Evolutionary conservation across 2,888 invertebrate species (phyloP).

Genomic region (Crocallis elinguaria): DNA sequence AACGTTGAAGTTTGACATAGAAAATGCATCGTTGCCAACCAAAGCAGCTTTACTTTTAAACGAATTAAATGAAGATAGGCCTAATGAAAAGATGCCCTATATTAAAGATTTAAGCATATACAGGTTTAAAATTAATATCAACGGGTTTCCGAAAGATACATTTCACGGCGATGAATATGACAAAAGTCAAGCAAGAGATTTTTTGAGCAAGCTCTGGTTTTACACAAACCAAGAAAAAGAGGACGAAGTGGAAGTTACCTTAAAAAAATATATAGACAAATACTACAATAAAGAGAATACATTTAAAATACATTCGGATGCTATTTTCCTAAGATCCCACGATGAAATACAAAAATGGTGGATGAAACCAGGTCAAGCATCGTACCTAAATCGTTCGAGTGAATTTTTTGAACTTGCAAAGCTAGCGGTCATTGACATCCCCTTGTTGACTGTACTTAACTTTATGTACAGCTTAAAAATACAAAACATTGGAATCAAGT

Average conservation of each 20-base stretch:
- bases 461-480: constrained; percentile 47
- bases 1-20: constrained; percentile 41
- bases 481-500: constrained; percentile 44
- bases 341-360: constrained; percentile 60
- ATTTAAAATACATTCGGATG: constrained; percentile 51
- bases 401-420: constrained; percentile 48
- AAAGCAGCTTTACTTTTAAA: constrained; percentile 42
- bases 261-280: constrained; percentile 47
- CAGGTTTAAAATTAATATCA: constrained; percentile 42
- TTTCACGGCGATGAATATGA: constrained; percentile 46
- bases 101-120: constrained; percentile 29
- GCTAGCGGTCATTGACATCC: constrained; percentile 48
- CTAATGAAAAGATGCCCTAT: background rate
- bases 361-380: constrained; percentile 43
- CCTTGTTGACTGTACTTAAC: constrained; percentile 47
- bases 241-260: constrained; percentile 43
- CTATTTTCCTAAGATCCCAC: constrained; percentile 52
- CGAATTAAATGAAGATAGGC: no score
- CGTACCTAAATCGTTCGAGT: constrained; percentile 44
- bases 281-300: constrained; percentile 43
- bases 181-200: constrained; percentile 43
- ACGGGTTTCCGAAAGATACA: constrained; percentile 46
- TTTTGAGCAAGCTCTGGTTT: constrained; percentile 51
- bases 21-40: constrained; percentile 22
- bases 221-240: constrained; percentile 54